phyloP scores from a whole-genome alignment of 1,140 invertebrate genomes.

The Papilio helenus region DNA sequence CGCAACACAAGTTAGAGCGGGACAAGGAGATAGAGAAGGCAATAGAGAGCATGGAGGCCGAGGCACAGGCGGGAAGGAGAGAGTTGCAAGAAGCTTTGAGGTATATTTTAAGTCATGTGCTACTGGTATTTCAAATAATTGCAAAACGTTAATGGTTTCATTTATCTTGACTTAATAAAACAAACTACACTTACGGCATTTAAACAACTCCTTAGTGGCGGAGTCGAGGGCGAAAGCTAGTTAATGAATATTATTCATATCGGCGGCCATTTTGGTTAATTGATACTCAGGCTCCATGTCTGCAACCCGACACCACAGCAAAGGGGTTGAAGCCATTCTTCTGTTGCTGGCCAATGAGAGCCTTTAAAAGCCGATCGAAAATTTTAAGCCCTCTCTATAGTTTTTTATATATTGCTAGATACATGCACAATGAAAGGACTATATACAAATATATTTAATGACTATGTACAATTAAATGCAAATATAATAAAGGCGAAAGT shows the following conservation, averaged over 20 bases:
- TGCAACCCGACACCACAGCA: slow-evolving; percentile 66
- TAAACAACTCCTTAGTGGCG: no score
- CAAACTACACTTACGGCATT: neutral
- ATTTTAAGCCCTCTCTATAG: slow-evolving; percentile 32
- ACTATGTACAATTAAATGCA: neutral
- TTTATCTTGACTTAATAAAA: neutral
- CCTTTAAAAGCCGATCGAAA: slow-evolving; percentile 39
- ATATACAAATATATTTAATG: neutral
- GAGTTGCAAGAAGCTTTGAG: slow-evolving; percentile 79
- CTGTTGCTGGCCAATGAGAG: slow-evolving; percentile 65
- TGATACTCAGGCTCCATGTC: slow-evolving; percentile 75
- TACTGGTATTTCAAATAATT: neutral
- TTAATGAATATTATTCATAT: slow-evolving; percentile 40
- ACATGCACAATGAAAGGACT: neutral
- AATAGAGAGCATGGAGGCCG: slow-evolving; percentile 49
- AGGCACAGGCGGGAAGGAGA: slow-evolving; percentile 75
- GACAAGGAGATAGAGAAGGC: no score
- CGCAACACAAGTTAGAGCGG: no score
- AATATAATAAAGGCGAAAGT: neutral
- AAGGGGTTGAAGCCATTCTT: slow-evolving; percentile 70
- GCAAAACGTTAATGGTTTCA: neutral
- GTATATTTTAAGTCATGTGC: slow-evolving; percentile 45
- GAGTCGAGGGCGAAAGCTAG: neutral
- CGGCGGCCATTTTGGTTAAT: slow-evolving; percentile 77
- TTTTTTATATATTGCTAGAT: slow-evolving; percentile 24